Percentiles rank a stretch among this genome's conserved stretches.
Evolutionary conservation across 1,140 invertebrate species (phyloP).

Genomic region (Gryon sp.): DNA sequence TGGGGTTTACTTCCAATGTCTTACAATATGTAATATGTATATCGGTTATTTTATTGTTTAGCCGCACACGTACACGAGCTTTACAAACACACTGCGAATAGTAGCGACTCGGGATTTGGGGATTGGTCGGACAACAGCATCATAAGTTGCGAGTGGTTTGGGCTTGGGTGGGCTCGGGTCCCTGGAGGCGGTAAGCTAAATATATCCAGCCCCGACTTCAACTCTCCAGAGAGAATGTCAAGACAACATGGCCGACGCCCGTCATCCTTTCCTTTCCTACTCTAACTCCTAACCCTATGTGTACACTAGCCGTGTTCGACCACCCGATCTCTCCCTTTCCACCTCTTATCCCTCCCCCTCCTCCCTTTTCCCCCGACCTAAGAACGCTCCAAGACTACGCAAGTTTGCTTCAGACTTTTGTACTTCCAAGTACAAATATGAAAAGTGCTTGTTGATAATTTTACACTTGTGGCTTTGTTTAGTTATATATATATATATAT

Average conservation of each 20-base stretch:
- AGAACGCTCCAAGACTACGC: slow-evolving; percentile 73
- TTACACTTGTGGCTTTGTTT: slow-evolving; percentile 20
- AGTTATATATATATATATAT: neutral
- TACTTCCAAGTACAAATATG: slow-evolving; percentile 58
- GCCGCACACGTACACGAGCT: slow-evolving; percentile 57
- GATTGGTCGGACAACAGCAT: slow-evolving; percentile 77
- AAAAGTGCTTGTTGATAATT: slow-evolving; percentile 52
- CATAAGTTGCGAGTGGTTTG: slow-evolving; percentile 77
- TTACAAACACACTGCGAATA: slow-evolving; percentile 60
- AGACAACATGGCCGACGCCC: slow-evolving; percentile 80
- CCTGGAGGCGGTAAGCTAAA: slow-evolving; percentile 79
- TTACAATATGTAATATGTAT: slow-evolving; percentile 54
- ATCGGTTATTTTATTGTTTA: slow-evolving; percentile 59
- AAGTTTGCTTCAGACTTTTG: slow-evolving; percentile 54
- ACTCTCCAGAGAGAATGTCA: slow-evolving; percentile 79
- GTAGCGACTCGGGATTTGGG: slow-evolving; percentile 67
- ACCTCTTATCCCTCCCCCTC: no score
- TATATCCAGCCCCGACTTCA: slow-evolving; percentile 79
- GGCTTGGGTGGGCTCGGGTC: slow-evolving; percentile 72
- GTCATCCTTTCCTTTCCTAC: no score
- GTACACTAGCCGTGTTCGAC: slow-evolving; percentile 74
- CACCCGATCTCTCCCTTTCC: no score
- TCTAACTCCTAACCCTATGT: slow-evolving; percentile 72
- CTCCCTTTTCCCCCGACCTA: slow-evolving; percentile 64
- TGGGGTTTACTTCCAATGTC: no score